Evolutionary conservation across 2,113 vertebrate species (phyloP), one percentile per base, ranked within the genome.

Genomic region (Scophthalmus maximus): DNA sequence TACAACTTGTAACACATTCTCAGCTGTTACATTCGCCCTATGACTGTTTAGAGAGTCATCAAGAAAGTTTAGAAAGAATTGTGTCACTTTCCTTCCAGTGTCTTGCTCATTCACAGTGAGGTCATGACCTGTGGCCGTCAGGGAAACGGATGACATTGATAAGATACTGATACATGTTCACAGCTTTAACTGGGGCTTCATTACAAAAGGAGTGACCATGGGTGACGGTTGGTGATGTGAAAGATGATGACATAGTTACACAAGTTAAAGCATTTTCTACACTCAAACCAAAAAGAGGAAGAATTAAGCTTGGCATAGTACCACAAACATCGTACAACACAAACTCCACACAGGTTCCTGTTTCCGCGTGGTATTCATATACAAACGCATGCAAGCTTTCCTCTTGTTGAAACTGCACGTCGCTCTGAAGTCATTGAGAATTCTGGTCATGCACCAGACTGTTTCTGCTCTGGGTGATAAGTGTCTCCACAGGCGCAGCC

Each of bases 401-500:
- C 22, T 71, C 26, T 42, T 53, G 12, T 40, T 40, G 2, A 29
- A 38, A 25, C n/a, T 11, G 36, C 29, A 20, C 7, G n/a, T 59
- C 1, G 1, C 17, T 29, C 22, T 46, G 1, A 23, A 4, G 49
- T 50, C 55, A 51, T 63, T 84, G 61, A 57, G 68, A 2, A 82
- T 75, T 84, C 79, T 58, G 67, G 42, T 44, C 63, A 75, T 58
- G 76, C 49, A 32, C 69, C 27, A 61, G 62, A 53, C 65, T 51
- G 59, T 49, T 64, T 79, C 69, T 78, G 53, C 79, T 62, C 36
- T 68, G 66, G 58, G 75, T 79, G 84, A 78, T 76, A 65, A 83
- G 74, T 78, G 63, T 73, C 76, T 69, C 76, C 49, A 36, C 36
- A 67, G 77, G 73, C 46, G 8, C 40, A 38, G 38, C 55, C 60